Conservation (phyloP, 1,140 invertebrate species). For the Campoletis sonorensis region DNA sequence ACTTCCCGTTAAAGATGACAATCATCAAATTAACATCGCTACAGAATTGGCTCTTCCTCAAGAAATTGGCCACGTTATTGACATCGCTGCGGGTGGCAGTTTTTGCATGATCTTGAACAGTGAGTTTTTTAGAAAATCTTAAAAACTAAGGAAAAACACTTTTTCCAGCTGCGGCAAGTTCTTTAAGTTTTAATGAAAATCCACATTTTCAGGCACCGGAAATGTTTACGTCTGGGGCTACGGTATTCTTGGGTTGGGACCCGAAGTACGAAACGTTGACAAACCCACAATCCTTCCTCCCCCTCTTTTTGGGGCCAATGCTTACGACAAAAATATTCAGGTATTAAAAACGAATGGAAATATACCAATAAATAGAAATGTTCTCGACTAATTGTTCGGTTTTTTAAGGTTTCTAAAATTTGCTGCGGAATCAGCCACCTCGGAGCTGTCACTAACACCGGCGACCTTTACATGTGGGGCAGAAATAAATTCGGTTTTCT, state of each 20-base stretch:
- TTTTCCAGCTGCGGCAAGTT: slow-evolving; percentile 6
- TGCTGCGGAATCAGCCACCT: slow-evolving; percentile 86
- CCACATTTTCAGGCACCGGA: slow-evolving; percentile 80
- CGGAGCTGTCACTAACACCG: slow-evolving; percentile 86
- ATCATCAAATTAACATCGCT: slow-evolving; percentile 83
- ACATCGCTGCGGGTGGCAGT: slow-evolving; percentile 91
- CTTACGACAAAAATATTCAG: slow-evolving; percentile 83
- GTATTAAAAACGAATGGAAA: slow-evolving; percentile 74
- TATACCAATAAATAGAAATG: neutral
- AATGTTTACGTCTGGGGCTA: slow-evolving; percentile 95
- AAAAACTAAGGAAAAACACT: slow-evolving; percentile 30
- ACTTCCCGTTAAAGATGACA: slow-evolving; percentile 75
- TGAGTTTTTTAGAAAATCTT: slow-evolving; percentile 69
- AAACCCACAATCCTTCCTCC: slow-evolving; percentile 85
- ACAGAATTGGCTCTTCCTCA: slow-evolving; percentile 80
- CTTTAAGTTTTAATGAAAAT: slow-evolving; percentile 50
- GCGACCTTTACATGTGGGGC: slow-evolving; percentile 94
- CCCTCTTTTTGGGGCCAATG: slow-evolving; percentile 90
- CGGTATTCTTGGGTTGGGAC: slow-evolving; percentile 93
- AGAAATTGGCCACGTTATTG: slow-evolving; percentile 85
- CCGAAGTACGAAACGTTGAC: slow-evolving; percentile 81
- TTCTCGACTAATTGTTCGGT: too few relatives aligned
- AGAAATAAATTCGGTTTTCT: slow-evolving; percentile 89
- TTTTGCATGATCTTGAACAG: slow-evolving; percentile 91
- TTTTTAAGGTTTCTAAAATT: slow-evolving; percentile 77